These are phyloP conservation scores for Ardeotis arabs DNA, from an alignment of 2,113 vertebrate species.

Conservation along the genomic window DNA sequence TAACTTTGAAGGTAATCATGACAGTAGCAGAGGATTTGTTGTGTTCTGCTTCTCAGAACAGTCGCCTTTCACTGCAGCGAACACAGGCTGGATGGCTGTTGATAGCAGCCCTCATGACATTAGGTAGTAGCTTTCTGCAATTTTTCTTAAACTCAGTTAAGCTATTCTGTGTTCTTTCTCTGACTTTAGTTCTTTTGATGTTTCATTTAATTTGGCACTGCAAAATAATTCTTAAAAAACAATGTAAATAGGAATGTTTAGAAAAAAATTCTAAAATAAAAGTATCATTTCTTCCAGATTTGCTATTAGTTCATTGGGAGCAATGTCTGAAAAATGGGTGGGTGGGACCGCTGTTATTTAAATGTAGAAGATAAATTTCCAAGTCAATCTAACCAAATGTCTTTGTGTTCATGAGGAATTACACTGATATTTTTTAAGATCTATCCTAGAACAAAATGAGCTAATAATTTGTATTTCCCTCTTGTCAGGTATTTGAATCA, in stretches of 20 bases:
- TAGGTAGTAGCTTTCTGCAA: slow-evolving; percentile 77
- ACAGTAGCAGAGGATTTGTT: slow-evolving; percentile 87
- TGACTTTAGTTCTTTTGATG: background rate
- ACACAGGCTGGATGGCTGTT: slow-evolving; percentile 91
- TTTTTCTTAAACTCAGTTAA: background rate
- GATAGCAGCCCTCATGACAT: slow-evolving; percentile 85
- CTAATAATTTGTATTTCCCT: background rate
- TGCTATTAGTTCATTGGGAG: background rate
- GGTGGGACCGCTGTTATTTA: background rate
- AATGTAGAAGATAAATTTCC: background rate
- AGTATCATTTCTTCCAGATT: background rate
- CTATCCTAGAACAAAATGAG: background rate
- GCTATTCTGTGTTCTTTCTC: background rate
- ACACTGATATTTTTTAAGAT: background rate
- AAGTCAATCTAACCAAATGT: background rate
- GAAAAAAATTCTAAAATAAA: background rate
- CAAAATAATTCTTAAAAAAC: background rate
- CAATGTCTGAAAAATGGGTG: background rate
- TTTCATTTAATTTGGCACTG: background rate
- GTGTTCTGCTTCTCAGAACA: slow-evolving; percentile 90
- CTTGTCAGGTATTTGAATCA: background rate
- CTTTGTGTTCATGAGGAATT: background rate
- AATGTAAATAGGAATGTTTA: background rate
- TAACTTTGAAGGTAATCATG: slow-evolving; percentile 83
- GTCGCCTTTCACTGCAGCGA: slow-evolving; percentile 87